Conservation (phyloP, 2,113 vertebrate species). For the Pardalotus punctatus region DNA sequence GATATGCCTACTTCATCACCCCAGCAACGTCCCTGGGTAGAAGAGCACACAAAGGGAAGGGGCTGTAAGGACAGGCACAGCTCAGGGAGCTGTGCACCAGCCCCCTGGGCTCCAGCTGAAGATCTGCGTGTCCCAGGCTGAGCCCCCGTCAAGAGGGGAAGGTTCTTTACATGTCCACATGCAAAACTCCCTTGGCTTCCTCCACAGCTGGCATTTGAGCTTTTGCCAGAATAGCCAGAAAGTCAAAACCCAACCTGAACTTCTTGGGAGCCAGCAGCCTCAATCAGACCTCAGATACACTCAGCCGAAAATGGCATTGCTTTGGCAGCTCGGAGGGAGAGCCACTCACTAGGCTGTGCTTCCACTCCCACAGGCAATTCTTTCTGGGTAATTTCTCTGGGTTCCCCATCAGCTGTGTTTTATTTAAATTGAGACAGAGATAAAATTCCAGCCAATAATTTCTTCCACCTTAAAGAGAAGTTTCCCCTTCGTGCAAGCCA, state of each 20-base stretch:
- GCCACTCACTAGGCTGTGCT: background rate
- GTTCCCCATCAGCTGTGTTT: background rate
- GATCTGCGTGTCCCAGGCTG: background rate
- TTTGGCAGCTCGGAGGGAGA: background rate
- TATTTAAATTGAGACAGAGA: background rate
- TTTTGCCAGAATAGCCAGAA: background rate
- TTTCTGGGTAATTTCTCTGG: background rate
- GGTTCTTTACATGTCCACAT: background rate
- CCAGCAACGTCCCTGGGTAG: background rate
- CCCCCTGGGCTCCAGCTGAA: background rate
- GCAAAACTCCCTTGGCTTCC: background rate
- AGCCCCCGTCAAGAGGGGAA: background rate
- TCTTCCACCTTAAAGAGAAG: slow-evolving; percentile 29
- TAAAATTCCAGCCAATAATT: slow-evolving; percentile 9
- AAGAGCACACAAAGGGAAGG: background rate
- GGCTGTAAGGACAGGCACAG: background rate
- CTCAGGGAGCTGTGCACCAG: no score
- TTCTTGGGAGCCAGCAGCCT: background rate
- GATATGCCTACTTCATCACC: background rate
- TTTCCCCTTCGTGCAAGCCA: background rate
- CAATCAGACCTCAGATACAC: background rate
- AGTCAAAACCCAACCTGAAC: background rate
- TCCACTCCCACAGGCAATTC: background rate
- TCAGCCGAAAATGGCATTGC: rapidly evolving
- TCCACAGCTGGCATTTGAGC: background rate